A percentile compares a stretch with the other conserved stretches of the same genome.
phyloP scores from a whole-genome alignment of 2,797 vertebrate genomes.

The Leucoraja ocellata region DNA sequence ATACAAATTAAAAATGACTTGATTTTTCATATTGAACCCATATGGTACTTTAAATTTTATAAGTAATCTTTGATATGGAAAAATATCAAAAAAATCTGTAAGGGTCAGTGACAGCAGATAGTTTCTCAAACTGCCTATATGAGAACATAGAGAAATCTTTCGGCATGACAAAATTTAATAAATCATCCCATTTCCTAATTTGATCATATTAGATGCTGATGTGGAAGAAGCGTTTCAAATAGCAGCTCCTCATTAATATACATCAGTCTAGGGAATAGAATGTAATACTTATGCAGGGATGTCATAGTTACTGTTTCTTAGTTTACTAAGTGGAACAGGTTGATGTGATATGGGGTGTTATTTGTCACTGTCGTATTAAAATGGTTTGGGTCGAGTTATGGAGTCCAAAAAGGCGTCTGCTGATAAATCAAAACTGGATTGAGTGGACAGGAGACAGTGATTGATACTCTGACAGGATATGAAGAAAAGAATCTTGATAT shows the following conservation, averaged over 20 bases:
- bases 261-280: conserved; percentile 72
- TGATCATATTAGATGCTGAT: conserved; percentile 78
- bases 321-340: conserved; percentile 79
- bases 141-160: conserved; percentile 69
- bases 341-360: conserved; percentile 75
- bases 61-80: background rate
- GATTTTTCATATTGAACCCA: background rate
- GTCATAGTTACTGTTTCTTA: conserved; percentile 69
- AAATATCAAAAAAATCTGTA: background rate
- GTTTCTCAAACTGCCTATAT: conserved; percentile 62
- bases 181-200: conserved; percentile 79
- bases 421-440: conserved; percentile 99
- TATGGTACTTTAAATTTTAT: background rate
- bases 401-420: conserved; percentile 71
- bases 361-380: conserved; percentile 90
- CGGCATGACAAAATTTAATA: conserved; percentile 72
- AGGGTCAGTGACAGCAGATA: conserved; percentile 60
- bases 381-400: conserved; percentile 88
- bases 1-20: background rate
- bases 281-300: conserved; percentile 68
- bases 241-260: conserved; percentile 76
- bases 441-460: conserved; percentile 98
- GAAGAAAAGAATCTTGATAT: conserved; percentile 71
- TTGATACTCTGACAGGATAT: conserved; percentile 97
- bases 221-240: conserved; percentile 71